Evolutionary conservation across 2,797 vertebrate genomes (phyloP).

Genomic region (Phrynocephalus forsythii): DNA sequence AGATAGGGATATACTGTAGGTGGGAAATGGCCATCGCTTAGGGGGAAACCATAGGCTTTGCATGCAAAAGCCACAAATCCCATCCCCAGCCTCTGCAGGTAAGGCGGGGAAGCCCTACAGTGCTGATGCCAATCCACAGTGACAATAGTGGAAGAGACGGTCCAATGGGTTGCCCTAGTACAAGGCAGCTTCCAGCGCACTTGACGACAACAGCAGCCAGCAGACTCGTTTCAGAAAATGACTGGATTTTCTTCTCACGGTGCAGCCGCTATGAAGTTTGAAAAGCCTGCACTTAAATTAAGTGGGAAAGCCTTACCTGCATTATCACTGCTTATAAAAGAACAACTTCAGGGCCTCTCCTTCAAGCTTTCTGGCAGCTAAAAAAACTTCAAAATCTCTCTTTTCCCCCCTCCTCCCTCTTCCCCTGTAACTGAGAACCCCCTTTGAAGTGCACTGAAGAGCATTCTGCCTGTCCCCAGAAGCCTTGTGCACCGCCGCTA

Average conservation of each 20-base stretch:
- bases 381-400: constrained; percentile 74
- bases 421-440: constrained; percentile 60
- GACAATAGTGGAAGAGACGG: too few relatives aligned
- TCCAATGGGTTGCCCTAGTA: too few relatives aligned
- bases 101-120: too few relatives aligned
- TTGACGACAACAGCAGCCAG: constrained; percentile 40
- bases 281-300: constrained; percentile 67
- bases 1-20: too few relatives aligned
- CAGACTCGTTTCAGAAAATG: neutral
- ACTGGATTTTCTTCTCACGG: constrained; percentile 11
- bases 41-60: too few relatives aligned
- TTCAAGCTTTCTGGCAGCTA: constrained; percentile 74
- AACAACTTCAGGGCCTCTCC: constrained; percentile 65
- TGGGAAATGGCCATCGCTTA: too few relatives aligned
- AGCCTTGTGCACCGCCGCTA: constrained; percentile 59
- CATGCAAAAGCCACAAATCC: too few relatives aligned
- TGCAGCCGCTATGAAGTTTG: constrained; percentile 44
- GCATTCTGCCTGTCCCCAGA: constrained; percentile 68
- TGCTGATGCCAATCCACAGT: too few relatives aligned
- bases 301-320: constrained; percentile 66
- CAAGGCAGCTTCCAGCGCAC: too few relatives aligned
- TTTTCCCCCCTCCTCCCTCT: constrained; percentile 49
- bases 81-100: too few relatives aligned
- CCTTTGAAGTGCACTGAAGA: constrained; percentile 70
- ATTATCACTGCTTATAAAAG: constrained; percentile 68